Conservation (phyloP, 2,113 vertebrate genomes). For the Oceanodroma tethys region DNA sequence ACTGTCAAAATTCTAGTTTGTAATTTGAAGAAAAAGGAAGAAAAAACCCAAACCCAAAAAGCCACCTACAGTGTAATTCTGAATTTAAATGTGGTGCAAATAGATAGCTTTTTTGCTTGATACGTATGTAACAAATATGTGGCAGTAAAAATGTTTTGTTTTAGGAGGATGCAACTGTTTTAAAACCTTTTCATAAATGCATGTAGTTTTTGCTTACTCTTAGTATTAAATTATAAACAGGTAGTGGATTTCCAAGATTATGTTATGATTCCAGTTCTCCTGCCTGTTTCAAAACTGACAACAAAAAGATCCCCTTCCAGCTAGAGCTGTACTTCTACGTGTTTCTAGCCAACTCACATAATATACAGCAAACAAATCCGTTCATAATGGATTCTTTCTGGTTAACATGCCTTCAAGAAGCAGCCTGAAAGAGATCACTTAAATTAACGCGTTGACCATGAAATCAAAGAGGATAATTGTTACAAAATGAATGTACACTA, state of each 20-base stretch:
- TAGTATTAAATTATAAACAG: not conserved
- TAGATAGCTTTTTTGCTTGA: not conserved
- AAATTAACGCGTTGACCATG: not conserved
- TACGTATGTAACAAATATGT: not conserved
- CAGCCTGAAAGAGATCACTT: slow-evolving; percentile 7
- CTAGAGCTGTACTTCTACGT: not conserved
- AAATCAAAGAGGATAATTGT: slow-evolving; percentile 23
- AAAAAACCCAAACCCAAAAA: fast-evolving
- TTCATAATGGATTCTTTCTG: slow-evolving; percentile 42
- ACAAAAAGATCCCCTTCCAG: not conserved
- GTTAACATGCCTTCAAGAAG: not conserved
- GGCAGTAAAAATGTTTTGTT: not conserved
- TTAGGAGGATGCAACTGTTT: not conserved
- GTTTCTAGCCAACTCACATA: not conserved
- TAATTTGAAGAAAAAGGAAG: not conserved
- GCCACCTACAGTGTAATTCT: fast-evolving
- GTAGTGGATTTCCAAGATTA: not conserved
- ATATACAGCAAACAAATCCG: not conserved
- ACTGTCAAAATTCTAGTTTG: not conserved
- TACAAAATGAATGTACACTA: not conserved
- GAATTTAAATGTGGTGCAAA: not conserved
- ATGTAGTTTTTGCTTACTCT: not conserved
- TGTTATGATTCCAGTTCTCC: not conserved
- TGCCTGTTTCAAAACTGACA: not conserved
- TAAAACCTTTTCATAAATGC: not conserved